phyloP scores from a whole-genome alignment of 2,888 invertebrate genomes.

The Fragum fragum region DNA sequence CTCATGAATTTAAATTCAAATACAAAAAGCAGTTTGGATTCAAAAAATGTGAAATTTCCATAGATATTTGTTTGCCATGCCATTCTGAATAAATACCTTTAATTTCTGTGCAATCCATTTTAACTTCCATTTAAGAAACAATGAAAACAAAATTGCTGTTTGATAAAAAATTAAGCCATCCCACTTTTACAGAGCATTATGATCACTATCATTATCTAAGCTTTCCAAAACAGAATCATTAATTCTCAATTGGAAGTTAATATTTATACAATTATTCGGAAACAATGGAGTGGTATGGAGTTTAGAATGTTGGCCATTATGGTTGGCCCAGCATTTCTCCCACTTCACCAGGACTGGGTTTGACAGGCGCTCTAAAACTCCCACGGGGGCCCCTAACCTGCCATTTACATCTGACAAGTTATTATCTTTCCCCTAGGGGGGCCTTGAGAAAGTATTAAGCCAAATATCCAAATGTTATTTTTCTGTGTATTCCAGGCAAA shows the following conservation, averaged over 20 bases:
- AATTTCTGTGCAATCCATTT: too few species aligned
- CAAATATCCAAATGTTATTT: constrained; percentile 45
- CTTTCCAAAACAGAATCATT: constrained; percentile 6
- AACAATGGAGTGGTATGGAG: constrained; percentile 34
- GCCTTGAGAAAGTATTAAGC: constrained; percentile 39
- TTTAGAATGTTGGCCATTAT: constrained; percentile 10
- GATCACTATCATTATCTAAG: constrained; percentile 17
- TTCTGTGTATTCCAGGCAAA: constrained; percentile 4
- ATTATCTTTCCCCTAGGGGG: constrained; percentile 63
- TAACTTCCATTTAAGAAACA: too few species aligned
- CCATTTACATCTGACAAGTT: constrained; percentile 61
- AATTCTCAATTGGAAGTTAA: constrained; percentile 34
- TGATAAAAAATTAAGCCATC: neutral
- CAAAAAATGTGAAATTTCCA: neutral
- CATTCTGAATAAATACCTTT: neutral
- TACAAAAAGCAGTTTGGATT: neutral
- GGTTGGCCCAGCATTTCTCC: constrained; percentile 26
- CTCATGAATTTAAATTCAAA: neutral
- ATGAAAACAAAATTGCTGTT: neutral
- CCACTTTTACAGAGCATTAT: neutral
- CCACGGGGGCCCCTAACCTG: constrained; percentile 62
- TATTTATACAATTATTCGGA: constrained; percentile 41
- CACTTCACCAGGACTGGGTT: constrained; percentile 15
- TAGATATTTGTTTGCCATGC: neutral
- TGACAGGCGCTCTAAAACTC: constrained; percentile 57